Conservation (phyloP, 1,140 invertebrate genomes). For the Pseudomyrmex concolor region DNA sequence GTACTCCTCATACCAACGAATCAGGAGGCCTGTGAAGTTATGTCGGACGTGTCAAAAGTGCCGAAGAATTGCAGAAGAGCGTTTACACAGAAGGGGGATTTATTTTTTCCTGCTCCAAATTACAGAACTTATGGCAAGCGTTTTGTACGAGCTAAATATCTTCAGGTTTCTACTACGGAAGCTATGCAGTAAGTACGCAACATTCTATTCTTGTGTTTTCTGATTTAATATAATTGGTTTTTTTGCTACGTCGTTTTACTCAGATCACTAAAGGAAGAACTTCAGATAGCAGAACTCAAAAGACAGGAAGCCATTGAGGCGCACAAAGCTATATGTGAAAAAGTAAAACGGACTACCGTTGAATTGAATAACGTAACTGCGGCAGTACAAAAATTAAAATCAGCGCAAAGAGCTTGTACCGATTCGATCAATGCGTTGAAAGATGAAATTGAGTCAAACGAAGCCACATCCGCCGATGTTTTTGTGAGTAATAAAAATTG, state of each 20-base stretch:
- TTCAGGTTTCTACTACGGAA: slow-evolving; percentile 84
- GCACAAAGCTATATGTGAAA: slow-evolving; percentile 66
- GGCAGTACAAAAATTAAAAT: slow-evolving; percentile 63
- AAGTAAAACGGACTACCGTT: slow-evolving; percentile 62
- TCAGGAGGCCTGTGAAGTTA: slow-evolving; percentile 87
- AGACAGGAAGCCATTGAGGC: slow-evolving; percentile 1
- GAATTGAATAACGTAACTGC: slow-evolving; percentile 69
- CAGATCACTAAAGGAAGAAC: slow-evolving; percentile 76
- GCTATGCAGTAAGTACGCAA: slow-evolving; percentile 45
- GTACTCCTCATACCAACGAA: slow-evolving; percentile 89
- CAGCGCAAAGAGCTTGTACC: slow-evolving; percentile 70
- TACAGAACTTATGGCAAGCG: slow-evolving; percentile 87
- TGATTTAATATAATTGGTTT: background rate
- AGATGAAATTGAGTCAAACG: slow-evolving; percentile 77
- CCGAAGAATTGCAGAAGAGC: slow-evolving; percentile 88
- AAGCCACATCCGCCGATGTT: slow-evolving; percentile 69
- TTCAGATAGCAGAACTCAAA: slow-evolving; percentile 65
- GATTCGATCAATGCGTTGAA: slow-evolving; percentile 80
- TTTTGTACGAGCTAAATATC: slow-evolving; percentile 83
- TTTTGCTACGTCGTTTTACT: background rate
- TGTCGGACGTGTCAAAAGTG: slow-evolving; percentile 87
- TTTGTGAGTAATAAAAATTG: slow-evolving; percentile 79
- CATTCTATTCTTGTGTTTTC: background rate
- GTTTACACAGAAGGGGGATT: slow-evolving; percentile 87
- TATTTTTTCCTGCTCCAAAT: slow-evolving; percentile 88